A percentile compares a stretch with the other conserved stretches of the same genome.
Conservation (phyloP, 1,140 invertebrate species). For the Battus philenor region DNA sequence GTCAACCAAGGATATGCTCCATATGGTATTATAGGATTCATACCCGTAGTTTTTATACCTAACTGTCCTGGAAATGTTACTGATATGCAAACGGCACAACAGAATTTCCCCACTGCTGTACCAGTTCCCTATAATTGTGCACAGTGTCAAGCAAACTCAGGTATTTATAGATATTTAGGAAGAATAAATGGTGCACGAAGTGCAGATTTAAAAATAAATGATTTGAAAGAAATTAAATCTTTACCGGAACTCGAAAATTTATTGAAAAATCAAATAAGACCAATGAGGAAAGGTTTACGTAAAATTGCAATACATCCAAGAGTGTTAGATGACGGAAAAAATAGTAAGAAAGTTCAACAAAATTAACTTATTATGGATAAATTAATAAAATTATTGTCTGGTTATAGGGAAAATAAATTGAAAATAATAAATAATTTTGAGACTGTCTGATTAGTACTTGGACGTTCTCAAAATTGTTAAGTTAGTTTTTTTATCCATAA, state of each 20-base stretch:
- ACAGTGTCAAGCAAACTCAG: constrained; percentile 54
- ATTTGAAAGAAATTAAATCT: constrained; percentile 55
- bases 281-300: constrained; percentile 38
- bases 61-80: constrained; percentile 74
- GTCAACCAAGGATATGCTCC: constrained; percentile 44
- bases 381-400: constrained; percentile 9
- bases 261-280: constrained; percentile 52
- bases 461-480: constrained; percentile 61
- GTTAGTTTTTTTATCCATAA: constrained; percentile 47
- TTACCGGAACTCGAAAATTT: constrained; percentile 52
- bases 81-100: constrained; percentile 66
- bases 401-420: constrained; percentile 18
- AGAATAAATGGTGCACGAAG: constrained; percentile 52
- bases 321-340: constrained; percentile 39
- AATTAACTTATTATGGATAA: constrained; percentile 16
- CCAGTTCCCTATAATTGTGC: constrained; percentile 63
- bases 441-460: constrained; percentile 61
- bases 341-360: constrained; percentile 30
- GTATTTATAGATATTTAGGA: constrained; percentile 45
- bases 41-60: constrained; percentile 79
- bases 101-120: constrained; percentile 77
- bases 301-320: constrained; percentile 45
- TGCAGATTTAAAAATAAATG: constrained; percentile 26
- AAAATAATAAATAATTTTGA: constrained; percentile 45
- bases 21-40: constrained; percentile 75